phyloP scores from a whole-genome alignment of 2,797 vertebrate species.

The Lepilemur ruficaudatus region DNA sequence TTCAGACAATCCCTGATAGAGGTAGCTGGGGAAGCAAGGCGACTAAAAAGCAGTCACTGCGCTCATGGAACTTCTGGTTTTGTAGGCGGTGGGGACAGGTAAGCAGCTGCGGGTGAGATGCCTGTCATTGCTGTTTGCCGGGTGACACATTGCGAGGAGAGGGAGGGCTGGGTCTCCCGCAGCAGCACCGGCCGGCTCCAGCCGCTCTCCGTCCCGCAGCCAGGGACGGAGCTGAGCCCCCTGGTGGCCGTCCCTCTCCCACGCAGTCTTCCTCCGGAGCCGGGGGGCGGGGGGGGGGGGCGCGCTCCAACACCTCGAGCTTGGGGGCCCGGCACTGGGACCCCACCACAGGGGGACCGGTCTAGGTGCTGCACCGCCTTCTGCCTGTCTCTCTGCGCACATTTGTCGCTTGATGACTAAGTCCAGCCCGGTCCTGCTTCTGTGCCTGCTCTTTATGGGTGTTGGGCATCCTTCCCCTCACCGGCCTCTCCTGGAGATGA shows the following conservation, averaged over 20 bases:
- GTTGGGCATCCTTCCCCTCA: neutral
- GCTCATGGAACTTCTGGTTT: neutral
- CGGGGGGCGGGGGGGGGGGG: rapidly evolving
- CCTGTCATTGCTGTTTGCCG: neutral
- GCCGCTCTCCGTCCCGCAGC: no score
- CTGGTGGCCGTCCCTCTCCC: neutral
- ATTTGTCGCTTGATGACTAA: neutral
- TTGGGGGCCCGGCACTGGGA: neutral
- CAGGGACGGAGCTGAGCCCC: neutral
- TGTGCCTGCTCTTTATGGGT: neutral
- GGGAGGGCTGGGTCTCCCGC: no score
- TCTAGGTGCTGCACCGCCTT: neutral
- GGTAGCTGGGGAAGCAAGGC: neutral
- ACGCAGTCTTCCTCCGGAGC: neutral
- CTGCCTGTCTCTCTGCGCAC: neutral
- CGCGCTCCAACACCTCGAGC: rapidly evolving
- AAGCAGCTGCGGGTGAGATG: neutral
- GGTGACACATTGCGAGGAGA: neutral
- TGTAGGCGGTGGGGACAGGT: neutral
- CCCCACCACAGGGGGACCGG: no score
- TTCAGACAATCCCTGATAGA: neutral
- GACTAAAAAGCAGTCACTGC: neutral
- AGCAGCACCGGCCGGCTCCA: no score
- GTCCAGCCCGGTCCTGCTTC: neutral
- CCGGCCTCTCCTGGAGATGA: neutral